These are phyloP conservation scores for Crossaster papposus DNA, from an alignment of 53 echinoderm and acorn worm species.

Conservation along the genomic window DNA sequence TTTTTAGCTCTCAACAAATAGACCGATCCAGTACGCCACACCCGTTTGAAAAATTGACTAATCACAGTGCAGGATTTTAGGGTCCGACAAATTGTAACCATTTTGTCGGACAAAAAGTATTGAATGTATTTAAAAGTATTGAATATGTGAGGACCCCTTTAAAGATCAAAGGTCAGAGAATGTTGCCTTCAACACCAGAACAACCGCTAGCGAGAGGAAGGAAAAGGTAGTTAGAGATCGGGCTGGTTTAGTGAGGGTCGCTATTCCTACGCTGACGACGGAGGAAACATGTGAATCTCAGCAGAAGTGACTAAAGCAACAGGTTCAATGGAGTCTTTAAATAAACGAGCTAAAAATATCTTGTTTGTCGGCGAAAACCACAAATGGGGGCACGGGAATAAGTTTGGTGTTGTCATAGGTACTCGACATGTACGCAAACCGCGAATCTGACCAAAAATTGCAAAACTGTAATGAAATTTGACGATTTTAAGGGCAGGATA, in stretches of 20 bases:
- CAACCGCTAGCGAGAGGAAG: not conserved
- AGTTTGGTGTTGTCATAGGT: not conserved
- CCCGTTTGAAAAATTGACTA: too few relatives aligned
- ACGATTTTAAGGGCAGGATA: not conserved
- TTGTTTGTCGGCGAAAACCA: not conserved
- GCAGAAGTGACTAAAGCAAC: not conserved
- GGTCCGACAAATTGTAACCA: too few relatives aligned
- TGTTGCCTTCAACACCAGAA: not conserved
- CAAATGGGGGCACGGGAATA: not conserved
- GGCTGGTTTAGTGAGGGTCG: not conserved
- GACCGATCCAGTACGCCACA: too few relatives aligned
- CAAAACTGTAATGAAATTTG: not conserved
- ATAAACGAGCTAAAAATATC: not conserved
- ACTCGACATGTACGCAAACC: not conserved
- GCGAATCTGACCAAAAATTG: not conserved
- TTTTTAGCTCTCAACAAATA: not conserved
- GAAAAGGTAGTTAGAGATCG: slow-evolving; percentile 5
- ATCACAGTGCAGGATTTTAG: too few relatives aligned
- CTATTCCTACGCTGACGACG: not conserved
- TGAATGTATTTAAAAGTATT: too few relatives aligned
- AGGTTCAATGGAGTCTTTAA: not conserved
- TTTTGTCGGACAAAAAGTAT: too few relatives aligned
- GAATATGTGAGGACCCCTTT: not conserved
- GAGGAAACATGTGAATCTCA: not conserved
- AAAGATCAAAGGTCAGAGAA: not conserved